Evolutionary conservation across 2,888 invertebrate genomes (phyloP).

Genomic region (Notocelia uddmanniana): DNA sequence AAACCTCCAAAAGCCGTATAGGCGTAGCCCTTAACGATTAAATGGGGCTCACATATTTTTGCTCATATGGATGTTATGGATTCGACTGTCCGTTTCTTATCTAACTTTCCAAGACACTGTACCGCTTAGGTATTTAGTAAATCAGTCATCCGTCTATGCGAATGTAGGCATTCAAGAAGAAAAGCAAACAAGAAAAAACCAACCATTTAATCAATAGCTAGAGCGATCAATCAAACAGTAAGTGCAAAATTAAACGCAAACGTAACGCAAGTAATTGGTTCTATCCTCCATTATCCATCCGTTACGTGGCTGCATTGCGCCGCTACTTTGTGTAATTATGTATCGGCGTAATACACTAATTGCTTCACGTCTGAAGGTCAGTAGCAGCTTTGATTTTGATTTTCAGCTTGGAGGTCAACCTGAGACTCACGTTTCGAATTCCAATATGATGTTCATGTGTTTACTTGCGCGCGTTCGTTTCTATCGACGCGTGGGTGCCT

Average conservation of each 20-base stretch:
- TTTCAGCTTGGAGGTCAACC: neutral
- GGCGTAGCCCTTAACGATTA: too few species aligned
- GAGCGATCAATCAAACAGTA: conserved; percentile 14
- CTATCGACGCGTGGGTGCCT: too few species aligned
- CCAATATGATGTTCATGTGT: neutral
- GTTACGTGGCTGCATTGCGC: conserved; percentile 21
- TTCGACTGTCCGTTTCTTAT: too few species aligned
- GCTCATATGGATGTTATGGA: too few species aligned
- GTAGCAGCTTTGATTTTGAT: neutral
- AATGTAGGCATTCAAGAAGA: neutral
- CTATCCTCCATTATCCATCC: neutral
- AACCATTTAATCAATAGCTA: neutral
- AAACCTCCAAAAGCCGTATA: too few species aligned
- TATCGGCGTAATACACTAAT: conserved; percentile 4
- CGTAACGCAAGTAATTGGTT: conserved; percentile 14
- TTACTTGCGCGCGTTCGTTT: too few species aligned
- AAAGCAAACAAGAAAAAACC: neutral
- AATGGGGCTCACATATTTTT: too few species aligned
- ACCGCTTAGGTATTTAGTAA: too few species aligned
- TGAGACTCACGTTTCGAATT: neutral
- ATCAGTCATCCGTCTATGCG: neutral
- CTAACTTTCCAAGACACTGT: too few species aligned
- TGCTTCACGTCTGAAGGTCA: neutral
- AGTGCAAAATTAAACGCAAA: conserved; percentile 21
- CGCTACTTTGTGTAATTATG: conserved; percentile 19